These are phyloP conservation scores for Pharmacophagus antenor DNA, from an alignment of 2,888 invertebrate genomes.

Conservation along the genomic window DNA sequence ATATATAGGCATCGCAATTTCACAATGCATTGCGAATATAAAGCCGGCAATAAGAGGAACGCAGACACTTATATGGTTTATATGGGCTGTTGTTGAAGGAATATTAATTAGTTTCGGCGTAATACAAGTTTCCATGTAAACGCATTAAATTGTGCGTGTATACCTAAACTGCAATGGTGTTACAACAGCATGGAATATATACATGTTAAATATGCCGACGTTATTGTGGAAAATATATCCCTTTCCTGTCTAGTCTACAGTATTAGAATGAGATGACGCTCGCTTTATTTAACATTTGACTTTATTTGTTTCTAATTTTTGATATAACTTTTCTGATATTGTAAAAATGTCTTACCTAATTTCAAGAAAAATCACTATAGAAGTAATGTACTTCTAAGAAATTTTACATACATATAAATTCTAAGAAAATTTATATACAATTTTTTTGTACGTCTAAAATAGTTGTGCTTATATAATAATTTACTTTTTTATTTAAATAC, in stretches of 20 bases:
- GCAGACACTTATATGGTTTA: constrained; percentile 8
- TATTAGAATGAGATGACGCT: neutral
- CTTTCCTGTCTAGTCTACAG: neutral
- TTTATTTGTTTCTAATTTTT: too few species aligned
- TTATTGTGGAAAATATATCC: neutral
- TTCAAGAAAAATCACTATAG: too few species aligned
- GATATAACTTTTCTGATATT: too few species aligned
- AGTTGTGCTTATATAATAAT: neutral
- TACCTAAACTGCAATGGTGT: constrained; percentile 13
- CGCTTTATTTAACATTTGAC: neutral
- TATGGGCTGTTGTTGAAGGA: constrained; percentile 9
- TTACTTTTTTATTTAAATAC: neutral
- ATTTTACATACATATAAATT: neutral
- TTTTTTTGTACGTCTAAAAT: neutral
- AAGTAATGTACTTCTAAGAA: too few species aligned
- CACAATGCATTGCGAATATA: constrained; percentile 8
- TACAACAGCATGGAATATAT: constrained; percentile 13
- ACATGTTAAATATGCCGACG: constrained; percentile 10
- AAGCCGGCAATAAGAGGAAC: constrained; percentile 2
- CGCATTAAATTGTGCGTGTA: constrained; percentile 25
- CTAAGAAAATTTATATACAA: neutral
- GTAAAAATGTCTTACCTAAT: too few species aligned
- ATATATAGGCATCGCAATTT: neutral
- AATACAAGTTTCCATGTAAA: constrained; percentile 27
- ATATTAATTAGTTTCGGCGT: constrained; percentile 20